phyloP scores from a whole-genome alignment of 1,140 invertebrate species.

The Leptinotarsa texana region DNA sequence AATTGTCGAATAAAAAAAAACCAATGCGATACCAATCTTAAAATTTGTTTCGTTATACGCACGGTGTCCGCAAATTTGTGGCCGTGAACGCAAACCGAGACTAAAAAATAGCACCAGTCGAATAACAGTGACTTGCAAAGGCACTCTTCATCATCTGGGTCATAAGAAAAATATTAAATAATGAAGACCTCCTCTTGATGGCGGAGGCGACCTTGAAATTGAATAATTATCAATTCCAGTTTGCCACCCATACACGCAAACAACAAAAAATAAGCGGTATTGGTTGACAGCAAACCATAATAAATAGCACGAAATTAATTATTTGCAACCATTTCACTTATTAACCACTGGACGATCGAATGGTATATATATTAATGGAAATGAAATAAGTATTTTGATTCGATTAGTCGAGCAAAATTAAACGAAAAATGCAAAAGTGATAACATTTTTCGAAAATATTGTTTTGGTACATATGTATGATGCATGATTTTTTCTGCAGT shows the following conservation, averaged over 20 bases:
- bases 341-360: neutral
- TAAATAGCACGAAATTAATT: conserved; percentile 8
- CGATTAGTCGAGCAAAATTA: no score
- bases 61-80: no score
- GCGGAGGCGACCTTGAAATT: neutral
- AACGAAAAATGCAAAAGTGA: no score
- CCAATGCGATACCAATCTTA: no score
- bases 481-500: no score
- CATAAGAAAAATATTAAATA: neutral
- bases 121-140: neutral
- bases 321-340: conserved; percentile 1
- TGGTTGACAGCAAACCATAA: conserved; percentile 5
- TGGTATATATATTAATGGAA: neutral
- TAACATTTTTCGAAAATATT: no score
- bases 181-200: conserved; percentile 2
- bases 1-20: no score
- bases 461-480: no score
- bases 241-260: conserved; percentile 2
- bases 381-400: neutral
- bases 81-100: no score
- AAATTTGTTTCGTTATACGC: no score
- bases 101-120: no score
- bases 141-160: neutral
- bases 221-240: neutral
- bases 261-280: conserved; percentile 3